Conservation (phyloP, 1,140 invertebrate species). For the Alviniconcha marisindica region DNA sequence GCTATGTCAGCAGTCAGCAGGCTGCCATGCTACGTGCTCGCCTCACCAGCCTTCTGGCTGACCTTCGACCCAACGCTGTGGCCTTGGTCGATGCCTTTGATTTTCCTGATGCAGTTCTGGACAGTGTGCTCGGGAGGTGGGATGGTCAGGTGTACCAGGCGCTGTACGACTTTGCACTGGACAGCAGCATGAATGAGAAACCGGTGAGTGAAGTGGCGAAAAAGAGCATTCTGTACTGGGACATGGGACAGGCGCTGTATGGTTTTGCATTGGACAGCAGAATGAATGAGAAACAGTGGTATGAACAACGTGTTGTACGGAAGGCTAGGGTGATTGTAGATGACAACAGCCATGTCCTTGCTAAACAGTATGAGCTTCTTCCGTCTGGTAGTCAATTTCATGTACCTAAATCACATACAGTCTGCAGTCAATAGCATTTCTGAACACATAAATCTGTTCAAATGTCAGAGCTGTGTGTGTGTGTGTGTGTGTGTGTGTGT, state of each 20-base stretch:
- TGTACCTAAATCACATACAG: too few species aligned
- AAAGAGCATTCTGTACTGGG: too few species aligned
- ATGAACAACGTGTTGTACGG: too few species aligned
- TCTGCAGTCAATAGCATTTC: too few species aligned
- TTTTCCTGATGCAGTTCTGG: slow-evolving; percentile 87
- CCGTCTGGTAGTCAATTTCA: too few species aligned
- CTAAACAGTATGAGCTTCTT: too few species aligned
- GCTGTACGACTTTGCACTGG: slow-evolving; percentile 88
- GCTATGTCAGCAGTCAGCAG: slow-evolving; percentile 78
- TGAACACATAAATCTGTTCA: too few species aligned
- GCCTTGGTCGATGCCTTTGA: slow-evolving; percentile 94
- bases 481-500: too few species aligned
- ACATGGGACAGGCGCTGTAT: slow-evolving; percentile 92
- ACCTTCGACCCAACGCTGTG: slow-evolving; percentile 90
- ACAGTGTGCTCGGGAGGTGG: slow-evolving; percentile 89
- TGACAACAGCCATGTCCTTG: too few species aligned
- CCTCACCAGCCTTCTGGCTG: slow-evolving; percentile 82
- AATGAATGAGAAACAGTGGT: slow-evolving; percentile 84
- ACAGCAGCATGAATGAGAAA: slow-evolving; percentile 90
- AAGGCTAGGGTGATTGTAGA: too few species aligned
- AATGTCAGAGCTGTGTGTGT: too few species aligned
- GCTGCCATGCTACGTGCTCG: slow-evolving; percentile 81
- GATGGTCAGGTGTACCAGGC: slow-evolving; percentile 95
- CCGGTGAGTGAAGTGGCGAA: slow-evolving; percentile 66
- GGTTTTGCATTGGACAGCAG: slow-evolving; percentile 90